A percentile compares a stretch with the other conserved stretches of the same genome.
phyloP scores from a whole-genome alignment of 2,888 invertebrate genomes.

The Hermodice carunculata region DNA sequence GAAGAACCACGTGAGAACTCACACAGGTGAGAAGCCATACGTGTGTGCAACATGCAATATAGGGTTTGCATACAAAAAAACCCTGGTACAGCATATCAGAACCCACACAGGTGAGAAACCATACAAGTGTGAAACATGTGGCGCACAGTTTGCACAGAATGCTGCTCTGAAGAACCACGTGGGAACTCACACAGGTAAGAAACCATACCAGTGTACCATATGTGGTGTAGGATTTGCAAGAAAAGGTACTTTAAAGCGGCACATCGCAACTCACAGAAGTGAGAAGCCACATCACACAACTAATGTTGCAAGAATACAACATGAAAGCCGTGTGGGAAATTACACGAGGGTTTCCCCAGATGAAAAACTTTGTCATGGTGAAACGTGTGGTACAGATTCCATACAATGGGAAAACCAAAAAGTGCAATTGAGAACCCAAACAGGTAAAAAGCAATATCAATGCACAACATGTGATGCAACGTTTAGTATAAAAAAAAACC shows the following conservation, averaged over 20 bases:
- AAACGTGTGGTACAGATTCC: constrained; percentile 4
- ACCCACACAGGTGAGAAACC: no score
- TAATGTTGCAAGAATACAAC: no score
- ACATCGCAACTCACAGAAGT: no score
- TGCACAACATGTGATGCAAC: constrained; percentile 3
- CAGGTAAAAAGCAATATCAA: neutral
- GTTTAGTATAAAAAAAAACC: neutral
- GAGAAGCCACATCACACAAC: no score
- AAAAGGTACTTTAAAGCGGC: constrained; percentile 3
- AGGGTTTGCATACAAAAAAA: constrained; percentile 8
- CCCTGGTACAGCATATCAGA: no score
- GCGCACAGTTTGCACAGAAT: no score
- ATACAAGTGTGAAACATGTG: no score
- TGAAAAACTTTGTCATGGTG: constrained; percentile 1
- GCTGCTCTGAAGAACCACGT: no score
- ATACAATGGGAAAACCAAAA: no score
- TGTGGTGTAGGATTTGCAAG: constrained; percentile 1
- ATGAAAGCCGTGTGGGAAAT: no score
- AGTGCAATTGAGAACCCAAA: constrained; percentile 3
- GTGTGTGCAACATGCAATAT: neutral
- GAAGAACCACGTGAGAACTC: constrained; percentile 2
- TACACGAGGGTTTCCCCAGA: no score
- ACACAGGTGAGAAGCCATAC: constrained; percentile 15
- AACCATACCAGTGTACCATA: constrained; percentile 9
- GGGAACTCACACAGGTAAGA: no score